Evolutionary conservation across 2,797 vertebrate genomes (phyloP), one percentile per base, ranked within the genome.

Genomic region (Galaxias olidus): DNA sequence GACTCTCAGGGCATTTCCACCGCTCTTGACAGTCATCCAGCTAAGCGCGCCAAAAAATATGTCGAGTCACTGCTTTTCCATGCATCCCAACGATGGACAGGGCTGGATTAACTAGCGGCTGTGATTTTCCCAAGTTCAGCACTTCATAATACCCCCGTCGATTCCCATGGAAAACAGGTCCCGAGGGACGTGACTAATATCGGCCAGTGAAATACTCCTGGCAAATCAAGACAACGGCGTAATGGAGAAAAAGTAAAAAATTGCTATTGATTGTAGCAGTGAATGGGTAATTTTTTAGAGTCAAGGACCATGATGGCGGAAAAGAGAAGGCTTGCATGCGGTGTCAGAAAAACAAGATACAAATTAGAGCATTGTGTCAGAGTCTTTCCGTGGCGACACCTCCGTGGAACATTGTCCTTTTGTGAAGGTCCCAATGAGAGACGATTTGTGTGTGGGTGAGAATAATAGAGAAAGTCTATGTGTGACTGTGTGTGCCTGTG

Each of bases 91-190:
- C 79, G 87, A 89, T 87, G 87, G 88, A 85, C 84, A 79, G 74
- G 73, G 69, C 72, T 83, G 83, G 86, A 88, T 89, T 87, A 86
- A 85, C 80, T 53, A 30, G 73, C 65, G 78, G 81, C 68, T 42
- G 68, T 77, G 79, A 86, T 88, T 89, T 82, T 84, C 80, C 80
- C 82, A 86, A 86, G 80, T 86, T 88, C 87, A 88, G 85, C 83
- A 84, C 80, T 87, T 87, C 83, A 86, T 88, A 87, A 89, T 86
- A 86, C 80, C 80, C 86, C 77, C 69, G 71, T 86, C 81, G 84
- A 84, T 84, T 87, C 85, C 71, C 66, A 47, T 49, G 75, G 70
- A 77, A 72, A 30, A 6, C 30, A 6, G 30, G 30, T 6, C 30
- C 30, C 30, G 6, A 30, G 30, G 30, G 30, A 30, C 30, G 71